Evolutionary conservation across 2,888 invertebrate species (phyloP), one percentile per base, ranked within the genome.

Genomic region (Cheilosia grossa): DNA sequence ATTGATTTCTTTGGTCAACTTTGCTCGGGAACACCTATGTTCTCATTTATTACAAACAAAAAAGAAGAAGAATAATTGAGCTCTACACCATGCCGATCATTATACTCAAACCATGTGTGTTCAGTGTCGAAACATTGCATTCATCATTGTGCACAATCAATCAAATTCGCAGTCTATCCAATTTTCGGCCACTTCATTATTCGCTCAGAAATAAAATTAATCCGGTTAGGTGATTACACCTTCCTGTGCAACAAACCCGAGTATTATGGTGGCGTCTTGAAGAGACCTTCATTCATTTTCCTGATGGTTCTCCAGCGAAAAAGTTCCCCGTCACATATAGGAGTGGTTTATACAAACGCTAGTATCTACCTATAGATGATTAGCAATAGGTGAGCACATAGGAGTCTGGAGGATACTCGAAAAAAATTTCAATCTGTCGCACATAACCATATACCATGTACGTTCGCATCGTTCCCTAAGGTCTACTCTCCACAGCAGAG

Each of bases 91-190:
- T 44, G 1, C 4, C 42, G 19, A 30, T 67, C 30, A 44, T 54
- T 67, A 27, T 6, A 44, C 21, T 24, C 13, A 19, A 44, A 44
- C 53, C 53, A 53, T 44, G 44, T 63, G 73, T 63, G 73, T 47
- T 21, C 21, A 33, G n/a, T 49, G 66, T 75, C 58, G 27, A 66
- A 33, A 27, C 33, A 24, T 59, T 77, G 59, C 58, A 77, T 67
- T 67, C 67, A 67, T 67, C 75, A 77, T 77, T 61, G 19, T 24
- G 40, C 17, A 15, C 67, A 77, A 77, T 77, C 75, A 77, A 77
- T 77, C 75, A 75, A 75, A 49, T 47, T 27, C 27, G 24, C 13
- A 47, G 54, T 33, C 30, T 13, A n/a, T 21, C 27, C 47, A 33
- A 54, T 33, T 27, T 33, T 19, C 37, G 54, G 58, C 51, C 9